Conservation (phyloP, 1,140 invertebrate species). For the Coboldia fuscipes region DNA sequence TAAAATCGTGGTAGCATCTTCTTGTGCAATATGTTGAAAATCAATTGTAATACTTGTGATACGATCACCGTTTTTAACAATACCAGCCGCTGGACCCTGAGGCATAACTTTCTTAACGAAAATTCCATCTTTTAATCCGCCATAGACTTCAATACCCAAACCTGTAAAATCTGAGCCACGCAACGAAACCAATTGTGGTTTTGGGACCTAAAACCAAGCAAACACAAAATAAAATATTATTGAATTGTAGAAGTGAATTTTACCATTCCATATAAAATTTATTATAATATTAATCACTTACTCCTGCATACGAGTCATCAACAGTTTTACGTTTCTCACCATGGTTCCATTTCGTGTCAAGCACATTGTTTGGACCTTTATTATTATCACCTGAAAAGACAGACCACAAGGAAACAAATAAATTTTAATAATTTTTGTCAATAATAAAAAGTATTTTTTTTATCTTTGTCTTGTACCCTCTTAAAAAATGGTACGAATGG, state of each 20-base stretch:
- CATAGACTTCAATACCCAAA: slow-evolving; percentile 72
- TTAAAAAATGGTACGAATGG: too few species aligned
- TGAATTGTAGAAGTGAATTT: too few species aligned
- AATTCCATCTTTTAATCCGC: slow-evolving; percentile 75
- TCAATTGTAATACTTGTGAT: slow-evolving; percentile 68
- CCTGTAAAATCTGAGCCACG: slow-evolving; percentile 76
- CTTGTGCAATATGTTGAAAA: slow-evolving; percentile 70
- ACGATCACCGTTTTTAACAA: slow-evolving; percentile 63
- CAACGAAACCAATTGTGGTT: slow-evolving; percentile 34
- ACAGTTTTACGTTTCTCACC: slow-evolving; percentile 29
- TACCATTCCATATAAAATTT: not conserved
- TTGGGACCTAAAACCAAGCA: not conserved
- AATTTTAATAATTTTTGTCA: not conserved
- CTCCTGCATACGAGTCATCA: slow-evolving; percentile 43
- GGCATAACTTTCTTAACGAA: slow-evolving; percentile 70
- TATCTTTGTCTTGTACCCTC: too few species aligned
- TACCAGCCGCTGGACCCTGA: slow-evolving; percentile 64
- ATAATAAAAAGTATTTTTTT: too few species aligned
- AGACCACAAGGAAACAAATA: not conserved
- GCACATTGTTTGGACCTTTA: slow-evolving; percentile 1
- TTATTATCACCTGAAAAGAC: slow-evolving; percentile 2
- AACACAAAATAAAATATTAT: slow-evolving; percentile 4
- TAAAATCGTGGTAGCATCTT: slow-evolving; percentile 73
- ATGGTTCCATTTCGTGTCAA: slow-evolving; percentile 18
- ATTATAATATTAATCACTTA: slow-evolving; percentile 16